Base-by-base conservation (phyloP, 2,888 invertebrate species). In the Drosophila multiciliata region DNA sequence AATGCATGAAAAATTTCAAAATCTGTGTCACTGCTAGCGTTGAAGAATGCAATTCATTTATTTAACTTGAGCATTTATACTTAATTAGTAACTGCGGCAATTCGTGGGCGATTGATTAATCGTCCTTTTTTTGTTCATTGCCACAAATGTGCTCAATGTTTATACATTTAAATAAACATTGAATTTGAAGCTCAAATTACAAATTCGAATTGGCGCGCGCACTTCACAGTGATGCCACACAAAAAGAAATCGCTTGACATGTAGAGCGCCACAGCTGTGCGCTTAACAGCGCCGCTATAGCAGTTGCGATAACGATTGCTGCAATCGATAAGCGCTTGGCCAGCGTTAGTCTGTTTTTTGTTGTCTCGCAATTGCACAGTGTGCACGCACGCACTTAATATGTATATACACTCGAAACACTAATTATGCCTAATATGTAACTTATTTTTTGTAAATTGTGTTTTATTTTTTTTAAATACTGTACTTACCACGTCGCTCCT, bases 101-200 rank as follows among this genome's bases (percentile, higher is more conserved):
- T 59, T 53, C 64, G 83, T 70, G 71, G 89, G 89, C 78, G 88
- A 67, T 71, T 85, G 75, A 89, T 87, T 82, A 73, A 89, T 85
- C 67, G 50, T 59, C 65, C 32, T 50, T 53, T 48, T 45, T 53
- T 48, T 57, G 45, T 68, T 38, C 59, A 63, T 52, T 65, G 61
- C 38, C 64, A 61, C 66, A 40, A 63, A 62, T 54, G n/a, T 17
- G 32, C 12, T 26, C 26, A 42, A 40, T 61, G 7, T 48, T 53
- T 29, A 29, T 29, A 29, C 29, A 29, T 29, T 29, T 29, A 29
- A 29, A 29, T 6, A 29, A 29, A 29, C 29, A 29, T 29, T 29
- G 29, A 29, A 29, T 29, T 29, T 29, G 5, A 29, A 29, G 23
- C 40, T 40, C 57, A 63, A 42, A 42, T 40, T n/a, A 15, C n/a